phyloP scores from a whole-genome alignment of 2,797 vertebrate genomes.

The Muraenolepis orangiensis region DNA sequence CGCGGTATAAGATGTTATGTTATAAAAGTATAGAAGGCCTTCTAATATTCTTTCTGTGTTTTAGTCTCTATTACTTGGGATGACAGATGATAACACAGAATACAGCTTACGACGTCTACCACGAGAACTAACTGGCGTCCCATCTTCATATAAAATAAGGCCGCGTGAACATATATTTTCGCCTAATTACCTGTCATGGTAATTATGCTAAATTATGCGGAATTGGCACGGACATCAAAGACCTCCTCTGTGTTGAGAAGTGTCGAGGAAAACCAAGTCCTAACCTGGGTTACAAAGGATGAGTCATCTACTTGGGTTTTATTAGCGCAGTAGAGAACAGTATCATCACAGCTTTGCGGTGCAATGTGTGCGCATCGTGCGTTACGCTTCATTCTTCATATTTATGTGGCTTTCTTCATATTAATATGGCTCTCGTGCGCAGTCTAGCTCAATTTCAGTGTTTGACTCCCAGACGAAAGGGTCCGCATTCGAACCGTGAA shows the following conservation, averaged over 20 bases:
- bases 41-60: not conserved
- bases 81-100: not conserved
- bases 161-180: not conserved
- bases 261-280: not conserved
- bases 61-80: not conserved
- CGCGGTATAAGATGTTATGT: not conserved
- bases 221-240: slow-evolving; percentile 25
- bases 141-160: not conserved
- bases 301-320: not conserved
- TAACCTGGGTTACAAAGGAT: not conserved
- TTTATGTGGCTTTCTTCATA: not conserved
- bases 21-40: no score
- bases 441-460: not conserved
- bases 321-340: not conserved
- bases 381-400: no score
- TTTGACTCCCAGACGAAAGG: not conserved
- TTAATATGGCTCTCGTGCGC: not conserved
- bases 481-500: not conserved
- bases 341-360: not conserved
- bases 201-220: slow-evolving; percentile 37
- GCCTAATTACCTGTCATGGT: slow-evolving; percentile 48
- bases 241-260: slow-evolving; percentile 10
- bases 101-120: not conserved
- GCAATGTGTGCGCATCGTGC: not conserved
- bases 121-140: not conserved